These are phyloP conservation scores for Electrophaes corylata DNA, from an alignment of 2,888 invertebrate species.

Conservation along the genomic window DNA sequence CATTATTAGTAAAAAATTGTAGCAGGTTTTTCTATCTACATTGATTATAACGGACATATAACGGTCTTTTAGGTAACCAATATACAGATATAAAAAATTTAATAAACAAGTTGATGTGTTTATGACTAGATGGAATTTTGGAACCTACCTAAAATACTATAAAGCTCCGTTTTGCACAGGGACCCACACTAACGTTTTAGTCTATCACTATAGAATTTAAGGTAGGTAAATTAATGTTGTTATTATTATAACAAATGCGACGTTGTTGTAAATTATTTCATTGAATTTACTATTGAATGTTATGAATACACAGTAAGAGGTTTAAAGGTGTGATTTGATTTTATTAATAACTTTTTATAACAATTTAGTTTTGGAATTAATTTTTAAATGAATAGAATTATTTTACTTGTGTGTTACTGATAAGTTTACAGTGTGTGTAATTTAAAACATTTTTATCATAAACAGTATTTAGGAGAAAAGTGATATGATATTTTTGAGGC, in stretches of 20 bases:
- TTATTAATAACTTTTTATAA: slow-evolving; percentile 60
- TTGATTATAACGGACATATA: background rate
- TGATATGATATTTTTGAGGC: slow-evolving; percentile 75
- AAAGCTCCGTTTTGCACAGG: slow-evolving; percentile 12
- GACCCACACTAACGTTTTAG: slow-evolving; percentile 49
- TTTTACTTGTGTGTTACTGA: slow-evolving; percentile 39
- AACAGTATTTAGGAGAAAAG: slow-evolving; percentile 69
- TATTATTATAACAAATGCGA: slow-evolving; percentile 71
- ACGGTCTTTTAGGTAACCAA: background rate
- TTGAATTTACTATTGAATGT: slow-evolving; percentile 72
- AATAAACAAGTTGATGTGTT: too few species aligned
- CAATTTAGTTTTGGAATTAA: slow-evolving; percentile 57
- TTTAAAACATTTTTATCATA: slow-evolving; percentile 52
- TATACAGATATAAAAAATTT: background rate
- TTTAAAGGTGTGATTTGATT: slow-evolving; percentile 69
- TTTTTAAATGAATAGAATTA: slow-evolving; percentile 47
- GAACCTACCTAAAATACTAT: background rate
- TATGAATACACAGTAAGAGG: slow-evolving; percentile 62
- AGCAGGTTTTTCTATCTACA: background rate
- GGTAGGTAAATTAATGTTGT: slow-evolving; percentile 64
- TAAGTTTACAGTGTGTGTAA: slow-evolving; percentile 58
- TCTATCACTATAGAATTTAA: slow-evolving; percentile 60
- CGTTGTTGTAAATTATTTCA: slow-evolving; percentile 80
- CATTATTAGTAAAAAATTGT: background rate
- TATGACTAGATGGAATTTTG: background rate